Evolutionary conservation across 2,113 vertebrate genomes (phyloP).

Genomic region (Dasypus novemcinctus): DNA sequence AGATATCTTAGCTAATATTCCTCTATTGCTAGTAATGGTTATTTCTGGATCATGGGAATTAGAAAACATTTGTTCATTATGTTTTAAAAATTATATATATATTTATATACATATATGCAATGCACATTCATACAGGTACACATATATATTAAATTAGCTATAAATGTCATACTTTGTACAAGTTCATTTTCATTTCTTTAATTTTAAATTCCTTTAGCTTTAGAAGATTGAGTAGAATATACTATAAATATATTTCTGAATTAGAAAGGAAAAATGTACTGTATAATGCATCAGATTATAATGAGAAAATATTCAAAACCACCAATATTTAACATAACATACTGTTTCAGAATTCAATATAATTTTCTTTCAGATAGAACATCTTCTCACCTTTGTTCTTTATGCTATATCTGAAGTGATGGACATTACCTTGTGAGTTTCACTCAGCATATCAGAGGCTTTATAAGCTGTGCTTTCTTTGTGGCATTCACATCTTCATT

Average conservation of each 20-base stretch:
- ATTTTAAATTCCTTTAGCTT: not conserved
- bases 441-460: not conserved
- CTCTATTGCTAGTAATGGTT: not conserved
- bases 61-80: not conserved
- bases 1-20: not conserved
- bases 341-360: not conserved
- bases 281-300: not conserved
- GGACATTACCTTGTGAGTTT: not conserved
- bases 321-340: not conserved
- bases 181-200: not conserved
- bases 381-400: not conserved
- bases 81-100: not conserved
- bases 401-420: not conserved
- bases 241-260: not conserved
- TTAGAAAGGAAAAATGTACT: not conserved
- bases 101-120: not conserved
- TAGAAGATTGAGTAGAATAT: not conserved
- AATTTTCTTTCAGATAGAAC: not conserved
- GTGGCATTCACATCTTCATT: not conserved
- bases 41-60: not conserved
- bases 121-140: not conserved
- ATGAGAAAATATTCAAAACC: not conserved
- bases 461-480: not conserved
- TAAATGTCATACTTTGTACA: not conserved
- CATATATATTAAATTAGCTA: not conserved